Percentiles rank a stretch among this genome's conserved stretches.
phyloP scores from a whole-genome alignment of 2,113 vertebrate species.

The Ochotona curzoniae region DNA sequence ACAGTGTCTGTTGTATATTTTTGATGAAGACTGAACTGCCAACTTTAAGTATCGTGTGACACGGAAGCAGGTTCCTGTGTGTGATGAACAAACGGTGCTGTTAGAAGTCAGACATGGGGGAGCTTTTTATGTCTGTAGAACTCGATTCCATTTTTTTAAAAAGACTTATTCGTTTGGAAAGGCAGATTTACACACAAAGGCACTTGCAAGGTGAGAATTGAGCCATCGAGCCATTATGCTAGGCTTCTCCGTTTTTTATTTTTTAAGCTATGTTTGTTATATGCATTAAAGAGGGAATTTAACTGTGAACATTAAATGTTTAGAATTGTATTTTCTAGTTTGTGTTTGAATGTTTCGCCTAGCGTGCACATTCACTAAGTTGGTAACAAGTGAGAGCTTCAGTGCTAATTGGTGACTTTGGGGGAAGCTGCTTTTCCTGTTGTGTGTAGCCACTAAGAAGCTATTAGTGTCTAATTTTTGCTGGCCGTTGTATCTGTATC shows the following conservation, averaged over 20 bases:
- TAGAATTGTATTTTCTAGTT: neutral
- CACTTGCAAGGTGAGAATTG: too few species aligned
- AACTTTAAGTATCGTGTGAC: neutral
- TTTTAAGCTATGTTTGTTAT: neutral
- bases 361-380: neutral
- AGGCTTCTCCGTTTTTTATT: too few species aligned
- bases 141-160: constrained; percentile 39
- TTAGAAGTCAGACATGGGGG: constrained; percentile 42
- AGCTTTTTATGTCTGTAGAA: neutral
- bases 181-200: too few species aligned
- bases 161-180: neutral
- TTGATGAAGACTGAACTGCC: neutral
- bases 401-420: constrained; percentile 30
- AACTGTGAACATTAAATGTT: constrained; percentile 11
- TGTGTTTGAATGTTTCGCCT: constrained; percentile 58
- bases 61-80: neutral
- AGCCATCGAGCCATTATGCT: too few species aligned
- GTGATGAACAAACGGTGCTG: constrained; percentile 16
- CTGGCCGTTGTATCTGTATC: neutral
- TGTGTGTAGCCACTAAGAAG: neutral
- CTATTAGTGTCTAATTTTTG: constrained; percentile 28
- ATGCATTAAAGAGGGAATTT: neutral
- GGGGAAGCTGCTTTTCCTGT: constrained; percentile 17
- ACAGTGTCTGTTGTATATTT: neutral
- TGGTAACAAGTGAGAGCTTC: neutral